Percentiles rank a stretch among this genome's conserved stretches.
Conservation (phyloP, 1,140 invertebrate genomes). For the Cotesia typhae region DNA sequence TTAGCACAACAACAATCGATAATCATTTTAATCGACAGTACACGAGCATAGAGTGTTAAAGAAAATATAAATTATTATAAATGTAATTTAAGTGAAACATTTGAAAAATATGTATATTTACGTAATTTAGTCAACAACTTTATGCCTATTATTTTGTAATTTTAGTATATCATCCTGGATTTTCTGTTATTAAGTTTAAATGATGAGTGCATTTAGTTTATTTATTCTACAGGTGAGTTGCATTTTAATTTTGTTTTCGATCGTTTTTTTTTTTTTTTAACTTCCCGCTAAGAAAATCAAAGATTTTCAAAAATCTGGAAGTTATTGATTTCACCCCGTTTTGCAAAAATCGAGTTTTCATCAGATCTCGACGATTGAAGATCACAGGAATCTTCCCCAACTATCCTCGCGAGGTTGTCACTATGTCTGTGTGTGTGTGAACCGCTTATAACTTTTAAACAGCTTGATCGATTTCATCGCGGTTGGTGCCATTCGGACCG, state of each 20-base stretch:
- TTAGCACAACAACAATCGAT: conserved; percentile 32
- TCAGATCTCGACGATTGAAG: too few relatives aligned
- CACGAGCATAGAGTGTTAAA: background rate
- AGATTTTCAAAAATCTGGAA: too few relatives aligned
- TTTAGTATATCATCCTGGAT: background rate
- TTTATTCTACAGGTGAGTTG: conserved; percentile 48
- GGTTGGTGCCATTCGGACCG: too few relatives aligned
- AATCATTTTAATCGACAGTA: conserved; percentile 10
- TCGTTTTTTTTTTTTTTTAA: background rate
- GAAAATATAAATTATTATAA: background rate
- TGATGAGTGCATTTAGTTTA: conserved; percentile 44
- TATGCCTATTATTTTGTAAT: too few relatives aligned
- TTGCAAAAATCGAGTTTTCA: too few relatives aligned
- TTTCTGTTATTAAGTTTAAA: background rate
- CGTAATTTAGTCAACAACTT: background rate
- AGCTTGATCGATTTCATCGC: too few relatives aligned
- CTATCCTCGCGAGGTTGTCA: too few relatives aligned
- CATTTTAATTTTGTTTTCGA: background rate
- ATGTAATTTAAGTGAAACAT: background rate
- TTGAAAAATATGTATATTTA: background rate
- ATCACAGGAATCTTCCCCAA: too few relatives aligned
- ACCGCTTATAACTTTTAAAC: too few relatives aligned
- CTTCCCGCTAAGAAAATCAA: too few relatives aligned
- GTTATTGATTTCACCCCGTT: too few relatives aligned
- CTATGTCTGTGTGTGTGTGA: too few relatives aligned